Conservation (phyloP, 2,113 vertebrate genomes). For the Lagopus leucura region DNA sequence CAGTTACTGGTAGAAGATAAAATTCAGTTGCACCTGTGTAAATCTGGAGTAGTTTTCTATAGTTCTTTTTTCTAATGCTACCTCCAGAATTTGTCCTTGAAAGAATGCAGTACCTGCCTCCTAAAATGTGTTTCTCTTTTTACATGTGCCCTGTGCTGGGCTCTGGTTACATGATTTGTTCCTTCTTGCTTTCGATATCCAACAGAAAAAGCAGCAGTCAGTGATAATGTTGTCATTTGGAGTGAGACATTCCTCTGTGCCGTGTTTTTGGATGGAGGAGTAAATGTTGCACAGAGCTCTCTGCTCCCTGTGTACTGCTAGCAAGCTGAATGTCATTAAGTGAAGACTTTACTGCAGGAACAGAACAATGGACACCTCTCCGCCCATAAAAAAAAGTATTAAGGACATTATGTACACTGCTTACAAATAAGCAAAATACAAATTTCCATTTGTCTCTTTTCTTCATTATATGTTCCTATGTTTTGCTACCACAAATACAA, state of each 20-base stretch:
- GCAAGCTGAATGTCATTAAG: neutral
- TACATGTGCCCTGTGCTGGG: neutral
- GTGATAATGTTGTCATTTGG: neutral
- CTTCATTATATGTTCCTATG: neutral
- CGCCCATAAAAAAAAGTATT: rapidly evolving
- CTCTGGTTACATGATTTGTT: rapidly evolving
- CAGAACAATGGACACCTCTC: neutral
- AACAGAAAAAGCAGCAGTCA: neutral
- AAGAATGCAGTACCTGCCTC: neutral
- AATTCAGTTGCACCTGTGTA: neutral
- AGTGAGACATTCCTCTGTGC: neutral
- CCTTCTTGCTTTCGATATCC: neutral
- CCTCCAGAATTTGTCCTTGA: neutral
- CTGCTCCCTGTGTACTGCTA: neutral
- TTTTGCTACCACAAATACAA: neutral
- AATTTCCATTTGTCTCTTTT: neutral
- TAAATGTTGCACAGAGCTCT: neutral
- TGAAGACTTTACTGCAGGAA: neutral
- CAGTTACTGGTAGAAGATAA: neutral
- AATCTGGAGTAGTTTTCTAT: neutral
- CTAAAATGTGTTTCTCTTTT: neutral
- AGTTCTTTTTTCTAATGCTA: neutral
- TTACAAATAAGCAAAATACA: neutral
- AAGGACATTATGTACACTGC: neutral
- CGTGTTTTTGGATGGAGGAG: neutral